Evolutionary conservation across 2,888 invertebrate species (phyloP).

Genomic region (Trissoscelio sp.): DNA sequence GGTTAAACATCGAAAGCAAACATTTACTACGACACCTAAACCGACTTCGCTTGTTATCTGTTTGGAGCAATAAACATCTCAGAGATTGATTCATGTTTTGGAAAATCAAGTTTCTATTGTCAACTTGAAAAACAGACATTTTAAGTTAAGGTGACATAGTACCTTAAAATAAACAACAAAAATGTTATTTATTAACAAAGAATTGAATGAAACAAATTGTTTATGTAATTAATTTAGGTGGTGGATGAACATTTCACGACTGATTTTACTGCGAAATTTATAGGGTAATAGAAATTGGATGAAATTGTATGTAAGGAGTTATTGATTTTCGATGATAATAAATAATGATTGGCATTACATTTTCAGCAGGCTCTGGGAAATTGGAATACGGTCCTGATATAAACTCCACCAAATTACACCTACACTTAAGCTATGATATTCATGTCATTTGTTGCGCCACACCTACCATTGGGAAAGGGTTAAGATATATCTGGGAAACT

Average conservation of each 20-base stretch:
- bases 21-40: constrained; percentile 51
- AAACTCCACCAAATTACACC: background rate
- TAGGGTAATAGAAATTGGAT: too few relatives aligned
- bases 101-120: background rate
- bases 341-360: background rate
- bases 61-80: constrained; percentile 10
- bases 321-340: background rate
- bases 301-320: too few relatives aligned
- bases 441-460: constrained; percentile 47
- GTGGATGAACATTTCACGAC: too few relatives aligned
- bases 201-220: too few relatives aligned
- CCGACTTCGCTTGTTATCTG: constrained; percentile 30
- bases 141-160: background rate
- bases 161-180: too few relatives aligned
- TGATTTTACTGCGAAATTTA: too few relatives aligned
- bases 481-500: constrained; percentile 25
- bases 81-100: constrained; percentile 2
- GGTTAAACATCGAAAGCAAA: constrained; percentile 66
- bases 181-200: too few relatives aligned
- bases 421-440: constrained; percentile 9
- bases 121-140: background rate
- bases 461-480: constrained; percentile 27
- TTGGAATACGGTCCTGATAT: background rate
- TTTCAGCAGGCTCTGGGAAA: background rate
- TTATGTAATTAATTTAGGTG: too few relatives aligned